A percentile compares a stretch with the other conserved stretches of the same genome.
These are phyloP conservation scores for Madoqua kirkii DNA, from an alignment of 2,113 vertebrate genomes.

Conservation along the genomic window DNA sequence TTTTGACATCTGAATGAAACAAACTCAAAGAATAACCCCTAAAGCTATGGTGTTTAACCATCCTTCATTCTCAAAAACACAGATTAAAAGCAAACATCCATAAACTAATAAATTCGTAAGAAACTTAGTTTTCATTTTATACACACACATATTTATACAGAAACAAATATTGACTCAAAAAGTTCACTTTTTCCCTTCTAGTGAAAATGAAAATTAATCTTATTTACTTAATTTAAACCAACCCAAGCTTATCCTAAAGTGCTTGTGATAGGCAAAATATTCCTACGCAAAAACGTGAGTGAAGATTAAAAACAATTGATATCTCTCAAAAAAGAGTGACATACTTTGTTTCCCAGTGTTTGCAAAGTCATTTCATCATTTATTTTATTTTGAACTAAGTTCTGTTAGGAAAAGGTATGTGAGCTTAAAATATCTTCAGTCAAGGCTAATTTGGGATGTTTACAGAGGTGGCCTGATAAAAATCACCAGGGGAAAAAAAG, in stretches of 20 bases:
- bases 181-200: neutral
- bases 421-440: constrained; percentile 32
- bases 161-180: neutral
- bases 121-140: neutral
- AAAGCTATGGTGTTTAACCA: neutral
- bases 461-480: neutral
- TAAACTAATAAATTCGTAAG: neutral
- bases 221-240: neutral
- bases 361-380: neutral
- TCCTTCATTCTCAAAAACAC: neutral
- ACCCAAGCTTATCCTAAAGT: neutral
- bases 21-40: neutral
- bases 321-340: neutral
- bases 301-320: neutral
- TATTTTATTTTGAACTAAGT: constrained; percentile 19
- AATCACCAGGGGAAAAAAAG: neutral
- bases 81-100: constrained; percentile 7
- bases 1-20: neutral
- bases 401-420: neutral
- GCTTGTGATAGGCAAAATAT: neutral
- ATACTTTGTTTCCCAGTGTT: constrained; percentile 1
- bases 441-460: neutral
- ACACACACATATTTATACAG: neutral
- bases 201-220: constrained; percentile 20
- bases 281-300: neutral